A percentile compares a stretch with the other conserved stretches of the same genome.
Evolutionary conservation across 2,888 invertebrate species (phyloP).

Genomic region (Phorcus lineatus): DNA sequence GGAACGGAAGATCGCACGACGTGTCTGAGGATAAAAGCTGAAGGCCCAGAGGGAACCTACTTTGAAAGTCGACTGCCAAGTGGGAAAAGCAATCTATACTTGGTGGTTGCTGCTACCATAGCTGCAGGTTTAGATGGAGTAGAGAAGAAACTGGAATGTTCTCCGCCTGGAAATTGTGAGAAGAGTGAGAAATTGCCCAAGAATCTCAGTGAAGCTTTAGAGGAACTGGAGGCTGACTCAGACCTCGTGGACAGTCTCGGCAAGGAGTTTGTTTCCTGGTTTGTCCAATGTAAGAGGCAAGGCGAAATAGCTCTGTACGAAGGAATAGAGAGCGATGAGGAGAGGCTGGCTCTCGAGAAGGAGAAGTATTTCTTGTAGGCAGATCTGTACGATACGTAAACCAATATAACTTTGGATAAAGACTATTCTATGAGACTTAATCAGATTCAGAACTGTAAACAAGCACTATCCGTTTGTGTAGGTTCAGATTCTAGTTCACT

Average conservation of each 20-base stretch:
- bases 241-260: slow-evolving; percentile 23
- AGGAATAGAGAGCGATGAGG: neutral
- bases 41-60: slow-evolving; percentile 30
- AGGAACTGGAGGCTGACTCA: slow-evolving; percentile 23
- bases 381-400: too few relatives aligned
- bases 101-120: slow-evolving; percentile 36
- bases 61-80: slow-evolving; percentile 40
- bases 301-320: slow-evolving; percentile 5
- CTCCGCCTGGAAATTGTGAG: slow-evolving; percentile 3
- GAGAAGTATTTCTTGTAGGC: neutral
- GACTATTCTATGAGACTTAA: too few relatives aligned
- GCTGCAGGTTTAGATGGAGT: slow-evolving; percentile 44
- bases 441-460: too few relatives aligned
- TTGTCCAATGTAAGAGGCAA: slow-evolving; percentile 14
- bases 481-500: too few relatives aligned
- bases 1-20: slow-evolving; percentile 33
- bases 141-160: slow-evolving; percentile 32
- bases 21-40: slow-evolving; percentile 27
- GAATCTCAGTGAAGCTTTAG: slow-evolving; percentile 16
- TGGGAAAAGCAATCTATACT: slow-evolving; percentile 36
- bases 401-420: too few relatives aligned
- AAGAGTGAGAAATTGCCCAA: slow-evolving; percentile 24
- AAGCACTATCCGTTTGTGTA: too few relatives aligned
- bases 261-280: slow-evolving; percentile 25
- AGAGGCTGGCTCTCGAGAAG: neutral